Percentiles rank a stretch among this genome's conserved stretches.
phyloP scores from a whole-genome alignment of 1,140 invertebrate species.

The Conus ventricosus region DNA sequence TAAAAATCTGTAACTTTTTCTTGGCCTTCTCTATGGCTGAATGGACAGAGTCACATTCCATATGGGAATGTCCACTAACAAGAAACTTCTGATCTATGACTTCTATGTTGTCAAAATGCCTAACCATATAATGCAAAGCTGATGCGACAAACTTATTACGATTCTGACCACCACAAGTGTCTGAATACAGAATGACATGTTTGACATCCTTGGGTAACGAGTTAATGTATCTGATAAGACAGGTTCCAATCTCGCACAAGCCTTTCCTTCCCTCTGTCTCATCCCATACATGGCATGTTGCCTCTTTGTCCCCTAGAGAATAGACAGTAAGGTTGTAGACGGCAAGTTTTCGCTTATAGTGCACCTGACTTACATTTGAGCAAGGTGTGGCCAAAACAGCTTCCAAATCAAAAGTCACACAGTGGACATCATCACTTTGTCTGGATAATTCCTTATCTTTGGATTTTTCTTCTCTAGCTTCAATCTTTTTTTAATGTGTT shows the following conservation, averaged over 20 bases:
- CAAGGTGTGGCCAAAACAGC: constrained; percentile 41
- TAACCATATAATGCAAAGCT: constrained; percentile 20
- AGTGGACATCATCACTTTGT: constrained; percentile 19
- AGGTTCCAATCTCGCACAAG: constrained; percentile 43
- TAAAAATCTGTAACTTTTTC: constrained; percentile 39
- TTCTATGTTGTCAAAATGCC: constrained; percentile 1
- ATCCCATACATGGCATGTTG: constrained; percentile 43
- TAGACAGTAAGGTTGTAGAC: constrained; percentile 50
- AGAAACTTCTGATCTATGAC: constrained; percentile 46
- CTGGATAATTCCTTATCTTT: constrained; percentile 40
- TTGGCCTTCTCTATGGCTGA: constrained; percentile 36
- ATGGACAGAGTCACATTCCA: constrained; percentile 49
- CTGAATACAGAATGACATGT: constrained; percentile 41
- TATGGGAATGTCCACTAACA: constrained; percentile 47
- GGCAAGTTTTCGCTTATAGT: neutral
- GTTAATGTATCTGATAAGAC: constrained; percentile 35
- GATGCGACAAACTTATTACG: constrained; percentile 41
- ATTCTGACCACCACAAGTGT: constrained; percentile 51
- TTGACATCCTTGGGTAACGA: constrained; percentile 25
- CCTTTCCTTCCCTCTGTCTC: constrained; percentile 40
- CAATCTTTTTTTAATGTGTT: constrained; percentile 31
- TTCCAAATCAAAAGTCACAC: constrained; percentile 44
- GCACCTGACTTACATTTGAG: constrained; percentile 45
- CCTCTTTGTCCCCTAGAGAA: constrained; percentile 27
- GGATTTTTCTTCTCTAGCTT: constrained; percentile 31